Conservation (phyloP, 2,888 invertebrate species). For the Epinotia ramella region DNA sequence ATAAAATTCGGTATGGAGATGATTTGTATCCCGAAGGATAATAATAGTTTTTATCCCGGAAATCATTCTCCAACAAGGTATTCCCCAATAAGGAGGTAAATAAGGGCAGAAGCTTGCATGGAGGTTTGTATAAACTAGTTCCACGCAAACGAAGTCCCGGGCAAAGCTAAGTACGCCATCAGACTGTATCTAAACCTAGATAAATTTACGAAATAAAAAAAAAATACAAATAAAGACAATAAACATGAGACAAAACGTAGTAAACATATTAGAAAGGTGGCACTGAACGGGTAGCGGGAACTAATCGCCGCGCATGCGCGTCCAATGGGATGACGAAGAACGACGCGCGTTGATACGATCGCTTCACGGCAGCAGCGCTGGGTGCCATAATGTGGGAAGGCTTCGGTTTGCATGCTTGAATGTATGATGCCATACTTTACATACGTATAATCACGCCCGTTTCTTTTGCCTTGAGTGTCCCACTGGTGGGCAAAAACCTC, state of each 20-base stretch:
- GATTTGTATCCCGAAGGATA: too few relatives aligned
- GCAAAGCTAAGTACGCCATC: too few relatives aligned
- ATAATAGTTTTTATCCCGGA: too few relatives aligned
- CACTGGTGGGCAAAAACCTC: too few relatives aligned
- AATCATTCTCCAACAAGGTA: too few relatives aligned
- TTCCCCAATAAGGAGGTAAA: too few relatives aligned
- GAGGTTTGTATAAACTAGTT: too few relatives aligned
- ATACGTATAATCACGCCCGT: not conserved
- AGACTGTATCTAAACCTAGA: not conserved
- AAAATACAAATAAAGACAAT: not conserved
- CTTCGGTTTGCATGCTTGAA: not conserved
- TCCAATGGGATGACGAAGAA: conserved; percentile 21
- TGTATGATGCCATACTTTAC: not conserved
- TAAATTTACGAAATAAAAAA: not conserved
- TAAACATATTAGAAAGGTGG: conserved; percentile 31
- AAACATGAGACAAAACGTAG: conserved; percentile 12
- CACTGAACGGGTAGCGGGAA: conserved; percentile 30
- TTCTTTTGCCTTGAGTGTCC: too few relatives aligned
- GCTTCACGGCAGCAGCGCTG: conserved; percentile 32
- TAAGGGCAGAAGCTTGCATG: too few relatives aligned
- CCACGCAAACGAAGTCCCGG: too few relatives aligned
- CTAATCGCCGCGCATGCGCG: conserved; percentile 27
- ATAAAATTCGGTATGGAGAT: too few relatives aligned
- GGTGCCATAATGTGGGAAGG: conserved; percentile 32
- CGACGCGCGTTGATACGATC: conserved; percentile 16